Evolutionary conservation across 2,888 invertebrate genomes (phyloP), one percentile per base, ranked within the genome.

Genomic region (Fissipunctia ypsillon): DNA sequence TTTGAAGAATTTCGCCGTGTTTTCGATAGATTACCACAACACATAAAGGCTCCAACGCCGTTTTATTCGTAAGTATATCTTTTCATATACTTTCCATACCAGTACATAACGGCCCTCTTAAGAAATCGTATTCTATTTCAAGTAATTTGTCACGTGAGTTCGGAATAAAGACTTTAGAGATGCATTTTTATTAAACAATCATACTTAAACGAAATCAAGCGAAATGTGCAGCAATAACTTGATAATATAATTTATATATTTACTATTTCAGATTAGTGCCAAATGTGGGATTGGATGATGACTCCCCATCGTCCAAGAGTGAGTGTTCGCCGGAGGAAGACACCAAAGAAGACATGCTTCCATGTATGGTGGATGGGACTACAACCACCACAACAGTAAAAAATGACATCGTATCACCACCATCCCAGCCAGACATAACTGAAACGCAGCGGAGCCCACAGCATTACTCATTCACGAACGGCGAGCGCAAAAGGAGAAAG

Each of bases 1-100:
- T 99, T 98, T 96, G 99, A 99, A 96, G 98, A 99, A 97, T 98
- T 99, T 96, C 98, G 98, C 90, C 97, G 98, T 90, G 97, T 97
- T 93, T 98, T 98, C 94, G 98, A 98, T 90, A 97, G 97, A 95
- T 96, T 98, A 93, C 98, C 98, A 77, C 98, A 98, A 92, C 97
- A 98, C 90, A 97, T 97, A 85, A 98, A 97, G 93, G 97, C 97
- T 67, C 97, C 98, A 70, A 97, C 98, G 87, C 98, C 98, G 75
- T 98, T 98, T 95, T 99, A 99, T 95, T 98, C 98, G 99, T 99
- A 97, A 98, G 98, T 97, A 87, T 73, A 88, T 57, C 59, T 85
- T 83, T 81, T 50, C 25, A 45, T 69, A 79, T 65, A 63, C 61
- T 66, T 82, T 73, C 31, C 25, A 25, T 74, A 35, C 45, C 54